phyloP scores from a whole-genome alignment of 2,797 vertebrate genomes.

The Cyprinella venusta region DNA sequence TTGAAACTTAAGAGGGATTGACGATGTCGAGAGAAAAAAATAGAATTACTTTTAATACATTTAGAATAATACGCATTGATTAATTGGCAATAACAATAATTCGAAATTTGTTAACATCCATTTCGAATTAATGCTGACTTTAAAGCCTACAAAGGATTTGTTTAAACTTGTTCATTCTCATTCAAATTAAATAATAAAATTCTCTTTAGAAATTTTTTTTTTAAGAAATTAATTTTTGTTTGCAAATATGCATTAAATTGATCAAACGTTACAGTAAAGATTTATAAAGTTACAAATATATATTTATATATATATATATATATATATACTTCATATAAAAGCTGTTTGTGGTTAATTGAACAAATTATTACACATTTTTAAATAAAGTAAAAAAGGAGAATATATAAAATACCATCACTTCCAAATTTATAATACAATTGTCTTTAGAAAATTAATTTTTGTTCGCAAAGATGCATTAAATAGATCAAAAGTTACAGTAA shows the following conservation, averaged over 20 bases:
- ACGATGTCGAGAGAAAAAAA: not conserved
- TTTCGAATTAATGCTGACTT: not conserved
- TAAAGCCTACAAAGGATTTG: not conserved
- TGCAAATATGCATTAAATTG: not conserved
- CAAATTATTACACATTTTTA: not conserved
- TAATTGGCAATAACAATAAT: not conserved
- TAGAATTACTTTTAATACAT: not conserved
- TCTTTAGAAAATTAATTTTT: not conserved
- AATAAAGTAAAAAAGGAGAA: not conserved
- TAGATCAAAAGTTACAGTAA: not conserved
- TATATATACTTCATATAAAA: not conserved
- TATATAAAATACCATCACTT: not conserved
- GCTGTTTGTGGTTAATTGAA: not conserved
- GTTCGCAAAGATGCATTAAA: not conserved
- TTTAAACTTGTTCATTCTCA: not conserved
- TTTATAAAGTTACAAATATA: not conserved
- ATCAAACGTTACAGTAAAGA: not conserved
- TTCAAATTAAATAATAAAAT: too few relatives aligned
- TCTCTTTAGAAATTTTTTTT: not conserved
- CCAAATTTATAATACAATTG: too few relatives aligned
- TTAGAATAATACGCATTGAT: not conserved
- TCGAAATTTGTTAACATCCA: too few relatives aligned
- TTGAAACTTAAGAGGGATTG: not conserved
- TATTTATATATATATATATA: too few relatives aligned
- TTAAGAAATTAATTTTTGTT: not conserved